Percentiles rank a stretch among this genome's conserved stretches.
phyloP scores from a whole-genome alignment of 1,140 invertebrate genomes.

The Drosophila lacteicornis region DNA sequence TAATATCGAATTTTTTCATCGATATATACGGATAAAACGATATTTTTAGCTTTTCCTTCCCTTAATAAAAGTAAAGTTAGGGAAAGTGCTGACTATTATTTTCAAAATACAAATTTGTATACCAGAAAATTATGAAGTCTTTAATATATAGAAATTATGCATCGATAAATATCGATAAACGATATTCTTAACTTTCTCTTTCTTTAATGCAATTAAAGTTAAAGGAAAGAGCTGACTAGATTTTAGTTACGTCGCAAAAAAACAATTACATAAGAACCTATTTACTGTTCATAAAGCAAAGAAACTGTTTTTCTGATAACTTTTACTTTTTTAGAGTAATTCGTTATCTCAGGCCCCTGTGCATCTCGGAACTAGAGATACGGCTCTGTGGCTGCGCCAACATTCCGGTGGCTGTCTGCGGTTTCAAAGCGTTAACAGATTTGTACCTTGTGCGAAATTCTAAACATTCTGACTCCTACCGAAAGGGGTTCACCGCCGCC shows the following conservation, averaged over 20 bases:
- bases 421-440: constrained; percentile 62
- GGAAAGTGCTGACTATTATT: no score
- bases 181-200: no score
- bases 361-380: constrained; percentile 14
- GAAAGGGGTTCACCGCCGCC: constrained; percentile 15
- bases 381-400: constrained; percentile 55
- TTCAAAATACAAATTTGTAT: no score
- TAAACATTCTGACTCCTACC: constrained; percentile 43
- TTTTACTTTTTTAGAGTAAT: constrained; percentile 16
- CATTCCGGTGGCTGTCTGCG: constrained; percentile 66
- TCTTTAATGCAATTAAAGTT: neutral
- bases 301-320: neutral
- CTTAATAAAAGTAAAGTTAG: no score
- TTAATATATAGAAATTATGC: no score
- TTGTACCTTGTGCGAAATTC: constrained; percentile 68
- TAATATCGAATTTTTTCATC: no score
- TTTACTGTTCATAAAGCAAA: neutral
- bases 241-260: no score
- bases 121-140: no score
- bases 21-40: no score
- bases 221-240: neutral
- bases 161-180: no score
- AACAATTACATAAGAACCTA: no score
- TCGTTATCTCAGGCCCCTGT: constrained; percentile 22
- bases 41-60: no score